Base-by-base conservation (phyloP, 2,113 vertebrate species). In the Notothenia rossii region DNA sequence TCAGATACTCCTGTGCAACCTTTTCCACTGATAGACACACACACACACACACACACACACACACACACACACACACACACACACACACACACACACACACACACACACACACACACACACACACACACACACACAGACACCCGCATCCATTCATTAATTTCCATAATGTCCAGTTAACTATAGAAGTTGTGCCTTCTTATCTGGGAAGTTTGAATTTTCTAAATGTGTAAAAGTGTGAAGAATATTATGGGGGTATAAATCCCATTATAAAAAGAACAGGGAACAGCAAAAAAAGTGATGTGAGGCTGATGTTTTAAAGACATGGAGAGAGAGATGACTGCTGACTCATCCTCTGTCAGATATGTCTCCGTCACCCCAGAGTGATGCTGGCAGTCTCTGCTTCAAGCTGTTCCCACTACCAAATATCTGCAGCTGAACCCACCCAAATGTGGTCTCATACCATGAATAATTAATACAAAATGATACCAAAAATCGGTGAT, bases 321-420 rank as follows among this genome's bases (percentile, higher is more conserved):
- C 20, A 10, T 2, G 36, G 54, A 68, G 76, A 62, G 72, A 81
- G 67, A 58, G 72, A 29, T 43, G 63, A 25, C 15, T 86, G 90
- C 88, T 93, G 90, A 93, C 58, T 92, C 91, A 91, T 89, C 36
- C 77, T 81, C 66, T 50, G 81, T 84, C 88, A 46, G 73, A 86
- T 85, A 63, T 45, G 64, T 81, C 88, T 68, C 79, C 17, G 10
- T 86, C 86, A 82, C 76, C 87, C 73, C 75, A 65, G 87, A 89
- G 92, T 88, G 86, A 77, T 61, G 78, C 75, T 88, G 90, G 90
- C 92, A 86, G 29, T 59, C 46, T 74, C 75, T 60, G 54, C 59
- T 59, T 86, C 87, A 89, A 92, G 89, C 91, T 92, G 90, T 86
- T 89, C 68, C 74, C 83, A 46, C 70, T 2, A 74, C 77, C 75